Conservation (phyloP, 2,797 vertebrate species). For the Iguana delicatissima region DNA sequence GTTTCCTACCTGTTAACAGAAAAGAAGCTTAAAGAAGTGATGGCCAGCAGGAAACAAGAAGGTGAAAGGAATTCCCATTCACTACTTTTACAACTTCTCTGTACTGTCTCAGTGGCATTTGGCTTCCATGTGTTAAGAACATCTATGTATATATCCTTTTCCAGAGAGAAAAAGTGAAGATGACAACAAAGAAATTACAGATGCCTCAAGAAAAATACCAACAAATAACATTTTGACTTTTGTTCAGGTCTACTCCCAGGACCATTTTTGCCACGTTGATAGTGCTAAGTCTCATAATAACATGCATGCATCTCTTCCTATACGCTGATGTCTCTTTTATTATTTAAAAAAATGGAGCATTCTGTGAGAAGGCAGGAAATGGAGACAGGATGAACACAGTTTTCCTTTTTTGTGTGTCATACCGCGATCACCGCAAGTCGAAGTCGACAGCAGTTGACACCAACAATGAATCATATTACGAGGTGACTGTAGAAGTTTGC, state of each 20-base stretch:
- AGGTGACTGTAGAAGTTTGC: background rate
- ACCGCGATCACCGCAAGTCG: background rate
- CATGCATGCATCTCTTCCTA: background rate
- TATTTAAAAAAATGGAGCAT: background rate
- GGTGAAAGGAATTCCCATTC: background rate
- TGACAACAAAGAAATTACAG: background rate
- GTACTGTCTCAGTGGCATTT: background rate
- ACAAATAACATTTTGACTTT: background rate
- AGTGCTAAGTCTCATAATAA: background rate
- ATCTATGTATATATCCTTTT: constrained; percentile 1
- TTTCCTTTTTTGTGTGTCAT: background rate
- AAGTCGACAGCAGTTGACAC: no score
- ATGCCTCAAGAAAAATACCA: constrained; percentile 1
- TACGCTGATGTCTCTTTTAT: background rate
- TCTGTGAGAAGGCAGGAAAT: background rate
- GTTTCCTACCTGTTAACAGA: background rate
- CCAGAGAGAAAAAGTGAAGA: background rate
- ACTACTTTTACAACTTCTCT: background rate
- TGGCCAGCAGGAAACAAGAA: background rate
- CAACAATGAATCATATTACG: background rate
- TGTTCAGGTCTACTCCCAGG: background rate
- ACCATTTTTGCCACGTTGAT: background rate
- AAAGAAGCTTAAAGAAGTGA: background rate
- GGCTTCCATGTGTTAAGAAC: constrained; percentile 3
- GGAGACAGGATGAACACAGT: background rate